Evolutionary conservation across 2,797 vertebrate species (phyloP).

Genomic region (Ara ararauna): DNA sequence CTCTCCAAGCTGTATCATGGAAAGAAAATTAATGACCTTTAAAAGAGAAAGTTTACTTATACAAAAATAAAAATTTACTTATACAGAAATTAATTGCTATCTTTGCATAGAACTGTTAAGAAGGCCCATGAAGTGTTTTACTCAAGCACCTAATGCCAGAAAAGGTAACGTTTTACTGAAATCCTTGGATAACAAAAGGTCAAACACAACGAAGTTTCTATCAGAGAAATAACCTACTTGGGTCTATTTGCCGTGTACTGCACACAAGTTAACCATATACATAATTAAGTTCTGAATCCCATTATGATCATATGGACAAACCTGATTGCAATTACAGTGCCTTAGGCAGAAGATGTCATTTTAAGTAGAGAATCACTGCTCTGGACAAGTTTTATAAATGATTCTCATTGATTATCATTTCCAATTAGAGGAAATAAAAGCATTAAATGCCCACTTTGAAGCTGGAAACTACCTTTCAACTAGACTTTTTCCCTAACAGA

Average conservation of each 20-base stretch:
- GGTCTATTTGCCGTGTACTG: conserved; percentile 65
- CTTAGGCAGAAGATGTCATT: conserved; percentile 70
- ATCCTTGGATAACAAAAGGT: conserved; percentile 72
- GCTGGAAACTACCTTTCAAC: conserved; percentile 79
- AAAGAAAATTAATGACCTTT: conserved; percentile 74
- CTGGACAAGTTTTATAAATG: conserved; percentile 78
- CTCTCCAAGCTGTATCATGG: neutral
- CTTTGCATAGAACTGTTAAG: conserved; percentile 25
- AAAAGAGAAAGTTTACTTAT: conserved; percentile 60
- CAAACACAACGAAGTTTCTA: conserved; percentile 65
- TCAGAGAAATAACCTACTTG: conserved; percentile 67
- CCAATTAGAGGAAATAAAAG: conserved; percentile 82
- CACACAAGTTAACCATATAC: conserved; percentile 74
- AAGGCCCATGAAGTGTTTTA: conserved; percentile 1
- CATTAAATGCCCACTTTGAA: conserved; percentile 75
- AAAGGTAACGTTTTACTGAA: conserved; percentile 26
- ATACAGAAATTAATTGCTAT: conserved; percentile 67
- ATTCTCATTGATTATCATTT: conserved; percentile 80
- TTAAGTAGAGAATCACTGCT: conserved; percentile 77
- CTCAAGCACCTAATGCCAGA: conserved; percentile 9
- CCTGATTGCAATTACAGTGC: conserved; percentile 55
- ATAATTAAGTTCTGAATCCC: conserved; percentile 82
- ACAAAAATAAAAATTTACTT: conserved; percentile 60
- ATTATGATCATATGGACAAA: conserved; percentile 77
- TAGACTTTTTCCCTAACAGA: conserved; percentile 76